phyloP scores from a whole-genome alignment of 2,113 vertebrate genomes.

The Siniperca chuatsi region DNA sequence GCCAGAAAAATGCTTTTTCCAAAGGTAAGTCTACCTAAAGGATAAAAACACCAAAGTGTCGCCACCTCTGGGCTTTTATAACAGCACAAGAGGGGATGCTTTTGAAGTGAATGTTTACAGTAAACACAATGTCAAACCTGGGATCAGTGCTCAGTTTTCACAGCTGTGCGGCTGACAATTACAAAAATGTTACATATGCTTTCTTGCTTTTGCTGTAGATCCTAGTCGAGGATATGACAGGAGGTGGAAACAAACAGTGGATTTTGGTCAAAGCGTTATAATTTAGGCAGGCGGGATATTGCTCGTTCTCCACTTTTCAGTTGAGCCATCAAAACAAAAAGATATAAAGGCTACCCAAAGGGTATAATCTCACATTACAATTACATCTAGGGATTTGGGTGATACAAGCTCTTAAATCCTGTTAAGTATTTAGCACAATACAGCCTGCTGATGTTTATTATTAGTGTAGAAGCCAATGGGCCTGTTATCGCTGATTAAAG shows the following conservation, averaged over 20 bases:
- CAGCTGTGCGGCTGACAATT: constrained; percentile 75
- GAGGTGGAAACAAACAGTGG: constrained; percentile 70
- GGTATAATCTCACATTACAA: constrained; percentile 46
- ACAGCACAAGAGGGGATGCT: constrained; percentile 13
- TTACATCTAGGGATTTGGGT: constrained; percentile 51
- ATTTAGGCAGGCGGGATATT: constrained; percentile 20
- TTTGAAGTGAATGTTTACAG: constrained; percentile 77
- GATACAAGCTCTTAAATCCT: constrained; percentile 48
- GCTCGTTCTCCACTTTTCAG: constrained; percentile 14
- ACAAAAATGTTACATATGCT: constrained; percentile 79
- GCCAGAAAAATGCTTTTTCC: background rate
- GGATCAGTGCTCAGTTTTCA: constrained; percentile 71
- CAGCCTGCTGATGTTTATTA: constrained; percentile 33
- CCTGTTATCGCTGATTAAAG: constrained; percentile 33
- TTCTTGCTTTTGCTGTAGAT: constrained; percentile 61
- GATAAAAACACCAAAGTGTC: constrained; percentile 22
- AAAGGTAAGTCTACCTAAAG: constrained; percentile 30
- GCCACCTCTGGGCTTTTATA: constrained; percentile 37
- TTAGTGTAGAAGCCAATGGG: constrained; percentile 15
- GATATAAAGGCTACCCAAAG: constrained; percentile 36
- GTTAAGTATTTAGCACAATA: constrained; percentile 23
- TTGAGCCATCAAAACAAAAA: constrained; percentile 60
- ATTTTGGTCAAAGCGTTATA: constrained; percentile 31
- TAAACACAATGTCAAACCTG: constrained; percentile 70
- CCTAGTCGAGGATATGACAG: constrained; percentile 62